Conservation (phyloP, 2,888 invertebrate species). For the Philhelius pedissequus region DNA sequence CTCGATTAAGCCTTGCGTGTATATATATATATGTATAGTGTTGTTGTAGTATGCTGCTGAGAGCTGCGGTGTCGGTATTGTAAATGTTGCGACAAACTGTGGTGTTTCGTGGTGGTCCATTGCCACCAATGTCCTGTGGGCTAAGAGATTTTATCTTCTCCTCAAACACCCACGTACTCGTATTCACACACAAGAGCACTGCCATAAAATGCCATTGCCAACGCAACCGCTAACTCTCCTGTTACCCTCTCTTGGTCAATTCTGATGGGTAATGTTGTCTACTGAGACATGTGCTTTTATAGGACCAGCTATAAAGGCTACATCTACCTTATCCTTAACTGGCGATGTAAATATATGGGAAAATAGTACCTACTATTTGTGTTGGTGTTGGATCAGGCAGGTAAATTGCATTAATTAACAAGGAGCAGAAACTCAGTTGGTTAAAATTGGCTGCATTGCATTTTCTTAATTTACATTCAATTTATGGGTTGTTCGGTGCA, state of each 20-base stretch:
- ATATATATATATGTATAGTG: background rate
- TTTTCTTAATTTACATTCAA: slow-evolving; percentile 59
- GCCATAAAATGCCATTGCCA: slow-evolving; percentile 10
- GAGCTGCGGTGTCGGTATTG: slow-evolving; percentile 53
- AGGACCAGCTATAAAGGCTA: too few species aligned
- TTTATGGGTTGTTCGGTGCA: slow-evolving; percentile 17
- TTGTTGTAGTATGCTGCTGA: slow-evolving; percentile 1
- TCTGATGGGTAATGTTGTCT: slow-evolving; percentile 27
- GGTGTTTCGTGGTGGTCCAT: slow-evolving; percentile 50
- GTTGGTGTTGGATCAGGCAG: slow-evolving; percentile 41
- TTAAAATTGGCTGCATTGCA: slow-evolving; percentile 54
- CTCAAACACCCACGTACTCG: background rate
- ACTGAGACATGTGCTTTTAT: slow-evolving; percentile 55
- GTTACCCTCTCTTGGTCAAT: background rate
- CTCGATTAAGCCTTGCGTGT: slow-evolving; percentile 51
- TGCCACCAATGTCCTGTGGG: slow-evolving; percentile 45
- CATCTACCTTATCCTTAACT: slow-evolving; percentile 37
- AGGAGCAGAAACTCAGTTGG: slow-evolving; percentile 14
- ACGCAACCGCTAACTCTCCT: slow-evolving; percentile 24
- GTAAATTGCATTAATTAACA: slow-evolving; percentile 67
- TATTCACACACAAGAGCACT: background rate
- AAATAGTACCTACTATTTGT: slow-evolving; percentile 13
- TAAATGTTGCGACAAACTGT: slow-evolving; percentile 65
- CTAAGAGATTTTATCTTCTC: slow-evolving; percentile 26
- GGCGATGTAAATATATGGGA: slow-evolving; percentile 31